A percentile compares a stretch with the other conserved stretches of the same genome.
phyloP scores from a whole-genome alignment of 2,888 invertebrate species.

The Dryadula phaetusa region DNA sequence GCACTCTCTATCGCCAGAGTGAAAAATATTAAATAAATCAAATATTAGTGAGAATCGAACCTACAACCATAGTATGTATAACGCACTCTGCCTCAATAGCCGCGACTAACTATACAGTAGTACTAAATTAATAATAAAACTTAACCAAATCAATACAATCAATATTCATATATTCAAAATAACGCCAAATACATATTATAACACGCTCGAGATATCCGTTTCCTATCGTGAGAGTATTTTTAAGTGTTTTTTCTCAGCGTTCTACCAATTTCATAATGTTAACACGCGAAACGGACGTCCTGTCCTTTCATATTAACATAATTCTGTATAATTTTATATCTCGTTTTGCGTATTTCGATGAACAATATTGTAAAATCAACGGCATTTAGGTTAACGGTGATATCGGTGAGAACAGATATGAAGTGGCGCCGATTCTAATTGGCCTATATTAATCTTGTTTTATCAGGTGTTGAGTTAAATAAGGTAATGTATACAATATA shows the following conservation, averaged over 20 bases:
- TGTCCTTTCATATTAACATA: conserved; percentile 69
- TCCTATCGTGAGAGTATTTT: conserved; percentile 36
- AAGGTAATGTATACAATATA: conserved; percentile 13
- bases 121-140: background rate
- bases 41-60: too few relatives aligned
- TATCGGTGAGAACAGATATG: conserved; percentile 30
- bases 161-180: conserved; percentile 6
- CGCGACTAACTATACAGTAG: background rate
- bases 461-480: conserved; percentile 12
- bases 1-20: too few relatives aligned
- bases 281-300: conserved; percentile 65
- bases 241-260: conserved; percentile 43
- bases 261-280: conserved; percentile 45
- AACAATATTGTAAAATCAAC: conserved; percentile 32
- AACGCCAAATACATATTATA: conserved; percentile 19
- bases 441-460: conserved; percentile 21
- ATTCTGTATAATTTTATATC: conserved; percentile 53
- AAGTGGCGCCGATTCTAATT: conserved; percentile 32
- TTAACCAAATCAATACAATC: background rate
- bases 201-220: conserved; percentile 33
- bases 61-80: too few relatives aligned
- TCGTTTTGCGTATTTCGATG: conserved; percentile 43
- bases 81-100: too few relatives aligned
- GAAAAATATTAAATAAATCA: too few relatives aligned
- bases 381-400: conserved; percentile 31